Evolutionary conservation across 2,797 vertebrate species (phyloP).

Genomic region (Melanotaenia parkinsoni): DNA sequence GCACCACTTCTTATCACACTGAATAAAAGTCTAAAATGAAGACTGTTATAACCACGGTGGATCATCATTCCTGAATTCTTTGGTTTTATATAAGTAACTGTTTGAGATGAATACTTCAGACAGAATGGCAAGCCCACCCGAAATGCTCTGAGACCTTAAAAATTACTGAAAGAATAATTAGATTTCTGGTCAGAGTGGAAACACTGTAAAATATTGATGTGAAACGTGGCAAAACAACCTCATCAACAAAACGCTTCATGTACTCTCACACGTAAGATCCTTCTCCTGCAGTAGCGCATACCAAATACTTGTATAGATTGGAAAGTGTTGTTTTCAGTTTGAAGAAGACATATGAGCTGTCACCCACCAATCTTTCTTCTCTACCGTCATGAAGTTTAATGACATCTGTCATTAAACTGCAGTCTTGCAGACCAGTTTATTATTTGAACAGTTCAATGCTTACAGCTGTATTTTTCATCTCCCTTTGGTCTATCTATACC

Average conservation of each 20-base stretch:
- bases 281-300: slow-evolving; percentile 24
- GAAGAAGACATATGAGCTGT: slow-evolving; percentile 38
- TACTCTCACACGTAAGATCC: slow-evolving; percentile 42
- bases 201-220: slow-evolving; percentile 29
- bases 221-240: slow-evolving; percentile 43
- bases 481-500: slow-evolving; percentile 19
- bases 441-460: slow-evolving; percentile 39
- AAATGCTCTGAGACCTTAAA: slow-evolving; percentile 30
- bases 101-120: slow-evolving; percentile 50
- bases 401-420: slow-evolving; percentile 52
- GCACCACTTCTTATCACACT: slow-evolving; percentile 19
- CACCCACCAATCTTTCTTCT: slow-evolving; percentile 38
- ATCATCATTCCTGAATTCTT: slow-evolving; percentile 47
- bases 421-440: slow-evolving; percentile 43
- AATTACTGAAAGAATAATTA: slow-evolving; percentile 51
- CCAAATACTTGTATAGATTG: slow-evolving; percentile 18
- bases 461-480: slow-evolving; percentile 24
- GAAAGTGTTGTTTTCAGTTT: slow-evolving; percentile 22
- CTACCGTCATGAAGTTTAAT: slow-evolving; percentile 48
- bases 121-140: slow-evolving; percentile 13
- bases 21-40: slow-evolving; percentile 38
- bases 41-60: slow-evolving; percentile 6
- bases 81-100: slow-evolving; percentile 23
- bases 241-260: slow-evolving; percentile 47
- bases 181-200: slow-evolving; percentile 32